These are phyloP conservation scores for Galbula dea DNA, from an alignment of 2,113 vertebrate species.

Conservation along the genomic window DNA sequence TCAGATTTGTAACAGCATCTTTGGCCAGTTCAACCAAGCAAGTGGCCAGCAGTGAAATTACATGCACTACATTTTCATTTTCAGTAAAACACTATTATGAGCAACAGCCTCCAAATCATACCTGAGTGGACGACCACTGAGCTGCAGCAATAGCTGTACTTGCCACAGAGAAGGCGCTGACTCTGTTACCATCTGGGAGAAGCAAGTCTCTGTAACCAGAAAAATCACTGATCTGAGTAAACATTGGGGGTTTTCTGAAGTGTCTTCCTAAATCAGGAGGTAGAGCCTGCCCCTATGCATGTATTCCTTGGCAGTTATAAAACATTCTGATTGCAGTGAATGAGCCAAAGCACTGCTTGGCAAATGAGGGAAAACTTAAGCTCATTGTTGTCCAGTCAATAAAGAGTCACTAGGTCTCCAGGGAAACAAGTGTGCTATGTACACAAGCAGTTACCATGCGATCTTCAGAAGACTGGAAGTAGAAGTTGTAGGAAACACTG, in stretches of 20 bases:
- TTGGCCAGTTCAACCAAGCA: not conserved
- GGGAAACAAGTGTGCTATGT: not conserved
- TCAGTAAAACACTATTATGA: not conserved
- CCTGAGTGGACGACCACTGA: conserved; percentile 98
- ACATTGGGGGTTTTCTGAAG: not conserved
- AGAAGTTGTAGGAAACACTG: not conserved
- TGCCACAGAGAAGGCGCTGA: conserved; percentile 96
- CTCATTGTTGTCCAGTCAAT: not conserved
- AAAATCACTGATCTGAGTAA: not conserved
- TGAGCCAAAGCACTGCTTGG: not conserved
- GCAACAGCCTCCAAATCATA: conserved; percentile 44
- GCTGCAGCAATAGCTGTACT: conserved; percentile 98
- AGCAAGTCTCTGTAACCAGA: conserved; percentile 86
- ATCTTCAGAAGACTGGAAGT: not conserved
- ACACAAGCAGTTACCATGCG: not conserved
- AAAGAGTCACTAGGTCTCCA: not conserved
- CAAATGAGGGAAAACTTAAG: not conserved
- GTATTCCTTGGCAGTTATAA: not conserved
- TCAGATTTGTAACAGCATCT: not conserved
- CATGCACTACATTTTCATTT: not conserved
- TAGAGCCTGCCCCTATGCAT: not conserved
- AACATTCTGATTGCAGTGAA: not conserved
- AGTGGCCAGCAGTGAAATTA: not conserved
- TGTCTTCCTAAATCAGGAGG: not conserved
- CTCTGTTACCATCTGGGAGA: conserved; percentile 91